Percentiles rank a stretch among this genome's conserved stretches.
These are phyloP conservation scores for Selene dorsalis DNA, from an alignment of 2,797 vertebrate species.

Conservation along the genomic window DNA sequence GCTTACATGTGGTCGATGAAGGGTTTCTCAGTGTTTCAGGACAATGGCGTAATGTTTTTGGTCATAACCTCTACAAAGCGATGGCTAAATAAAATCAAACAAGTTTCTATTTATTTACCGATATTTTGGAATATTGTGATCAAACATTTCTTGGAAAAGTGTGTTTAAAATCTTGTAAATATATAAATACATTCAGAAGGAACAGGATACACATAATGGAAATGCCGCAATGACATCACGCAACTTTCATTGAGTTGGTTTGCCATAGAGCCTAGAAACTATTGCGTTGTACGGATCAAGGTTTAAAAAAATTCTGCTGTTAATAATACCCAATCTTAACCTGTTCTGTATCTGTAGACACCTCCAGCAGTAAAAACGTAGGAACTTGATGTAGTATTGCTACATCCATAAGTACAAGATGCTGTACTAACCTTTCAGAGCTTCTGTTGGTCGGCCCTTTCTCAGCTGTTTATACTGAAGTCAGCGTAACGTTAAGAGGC, in stretches of 20 bases:
- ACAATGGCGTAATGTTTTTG: slow-evolving; percentile 36
- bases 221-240: background rate
- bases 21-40: slow-evolving; percentile 48
- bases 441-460: slow-evolving; percentile 53
- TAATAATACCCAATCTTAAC: background rate
- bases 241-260: background rate
- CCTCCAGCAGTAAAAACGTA: slow-evolving; percentile 27
- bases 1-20: slow-evolving; percentile 60
- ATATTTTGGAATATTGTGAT: slow-evolving; percentile 6
- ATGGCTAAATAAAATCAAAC: background rate
- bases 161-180: slow-evolving; percentile 1
- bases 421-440: slow-evolving; percentile 34
- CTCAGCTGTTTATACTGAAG: slow-evolving; percentile 78
- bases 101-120: slow-evolving; percentile 6
- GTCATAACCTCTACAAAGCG: slow-evolving; percentile 41
- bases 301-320: slow-evolving; percentile 8
- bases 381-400: background rate
- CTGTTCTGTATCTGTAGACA: background rate
- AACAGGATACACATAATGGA: background rate
- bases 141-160: slow-evolving; percentile 16
- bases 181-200: slow-evolving; percentile 7
- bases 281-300: background rate
- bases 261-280: background rate
- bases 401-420: background rate
- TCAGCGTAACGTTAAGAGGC: slow-evolving; percentile 78